phyloP scores from a whole-genome alignment of 2,113 vertebrate genomes.

The Ptilorrhoa leucosticta region DNA sequence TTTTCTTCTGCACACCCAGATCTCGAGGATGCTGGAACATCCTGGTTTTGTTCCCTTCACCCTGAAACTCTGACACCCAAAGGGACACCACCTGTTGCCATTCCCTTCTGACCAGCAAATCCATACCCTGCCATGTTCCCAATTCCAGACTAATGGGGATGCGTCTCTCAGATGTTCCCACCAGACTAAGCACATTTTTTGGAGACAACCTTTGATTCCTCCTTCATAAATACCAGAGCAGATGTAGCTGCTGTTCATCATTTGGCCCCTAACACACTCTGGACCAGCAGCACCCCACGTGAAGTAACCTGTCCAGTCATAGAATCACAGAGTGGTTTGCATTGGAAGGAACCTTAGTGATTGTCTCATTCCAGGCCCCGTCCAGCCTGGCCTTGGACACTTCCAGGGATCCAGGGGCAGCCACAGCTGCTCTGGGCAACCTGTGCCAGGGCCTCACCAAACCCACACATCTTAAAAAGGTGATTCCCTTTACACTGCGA shows the following conservation, averaged over 20 bases:
- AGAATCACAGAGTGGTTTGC: background rate
- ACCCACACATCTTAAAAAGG: background rate
- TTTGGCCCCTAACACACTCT: rapidly evolving
- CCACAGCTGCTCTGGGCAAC: background rate
- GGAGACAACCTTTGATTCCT: background rate
- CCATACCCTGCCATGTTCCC: background rate
- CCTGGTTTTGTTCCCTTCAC: background rate
- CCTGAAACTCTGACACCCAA: background rate
- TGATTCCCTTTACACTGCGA: background rate
- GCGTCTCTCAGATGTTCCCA: background rate
- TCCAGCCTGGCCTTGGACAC: background rate
- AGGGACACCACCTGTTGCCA: background rate
- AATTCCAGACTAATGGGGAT: rapidly evolving
- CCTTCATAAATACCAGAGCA: rapidly evolving
- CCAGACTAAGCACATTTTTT: background rate
- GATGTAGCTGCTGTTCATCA: rapidly evolving
- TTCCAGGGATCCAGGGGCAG: background rate
- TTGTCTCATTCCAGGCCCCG: rapidly evolving
- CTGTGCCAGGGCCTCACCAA: background rate
- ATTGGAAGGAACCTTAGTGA: background rate
- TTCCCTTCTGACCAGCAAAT: background rate
- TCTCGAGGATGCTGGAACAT: background rate
- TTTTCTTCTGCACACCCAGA: background rate
- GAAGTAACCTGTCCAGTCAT: background rate
- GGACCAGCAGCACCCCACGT: rapidly evolving